Evolutionary conservation across 2,888 invertebrate genomes (phyloP).

Genomic region (Luperina nickerlii): DNA sequence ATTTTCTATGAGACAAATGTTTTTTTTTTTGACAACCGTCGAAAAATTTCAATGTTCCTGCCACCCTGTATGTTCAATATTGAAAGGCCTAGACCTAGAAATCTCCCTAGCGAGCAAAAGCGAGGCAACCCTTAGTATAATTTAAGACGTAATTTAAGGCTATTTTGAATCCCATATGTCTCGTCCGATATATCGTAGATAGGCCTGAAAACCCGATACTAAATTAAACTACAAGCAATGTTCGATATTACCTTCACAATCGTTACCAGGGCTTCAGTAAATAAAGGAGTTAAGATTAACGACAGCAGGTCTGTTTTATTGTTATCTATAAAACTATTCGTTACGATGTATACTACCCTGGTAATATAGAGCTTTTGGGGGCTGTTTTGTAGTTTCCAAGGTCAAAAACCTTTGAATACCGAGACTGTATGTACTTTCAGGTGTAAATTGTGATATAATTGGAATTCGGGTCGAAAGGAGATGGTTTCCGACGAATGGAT

Average conservation of each 20-base stretch:
- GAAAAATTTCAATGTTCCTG: too few relatives aligned
- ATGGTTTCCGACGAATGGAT: background rate
- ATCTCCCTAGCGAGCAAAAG: too few relatives aligned
- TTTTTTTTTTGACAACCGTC: background rate
- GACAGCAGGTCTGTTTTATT: conserved; percentile 48
- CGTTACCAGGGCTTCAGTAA: conserved; percentile 21
- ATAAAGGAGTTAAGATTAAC: conserved; percentile 56
- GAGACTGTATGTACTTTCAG: background rate
- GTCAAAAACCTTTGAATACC: conserved; percentile 26
- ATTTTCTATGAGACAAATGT: background rate
- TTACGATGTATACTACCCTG: conserved; percentile 21
- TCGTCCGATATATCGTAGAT: background rate
- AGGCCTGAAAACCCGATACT: background rate
- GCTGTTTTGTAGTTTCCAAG: conserved; percentile 28
- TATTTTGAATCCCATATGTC: background rate
- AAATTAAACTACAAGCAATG: conserved; percentile 4
- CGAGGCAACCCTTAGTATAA: too few relatives aligned
- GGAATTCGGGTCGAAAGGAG: background rate
- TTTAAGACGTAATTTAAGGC: background rate
- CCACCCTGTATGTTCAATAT: background rate
- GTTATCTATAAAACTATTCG: conserved; percentile 50
- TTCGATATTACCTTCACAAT: background rate
- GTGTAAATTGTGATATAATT: conserved; percentile 1
- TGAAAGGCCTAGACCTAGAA: background rate
- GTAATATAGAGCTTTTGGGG: conserved; percentile 30